Evolutionary conservation across 2,797 vertebrate genomes (phyloP).

Genomic region (Coreius guichenoti): DNA sequence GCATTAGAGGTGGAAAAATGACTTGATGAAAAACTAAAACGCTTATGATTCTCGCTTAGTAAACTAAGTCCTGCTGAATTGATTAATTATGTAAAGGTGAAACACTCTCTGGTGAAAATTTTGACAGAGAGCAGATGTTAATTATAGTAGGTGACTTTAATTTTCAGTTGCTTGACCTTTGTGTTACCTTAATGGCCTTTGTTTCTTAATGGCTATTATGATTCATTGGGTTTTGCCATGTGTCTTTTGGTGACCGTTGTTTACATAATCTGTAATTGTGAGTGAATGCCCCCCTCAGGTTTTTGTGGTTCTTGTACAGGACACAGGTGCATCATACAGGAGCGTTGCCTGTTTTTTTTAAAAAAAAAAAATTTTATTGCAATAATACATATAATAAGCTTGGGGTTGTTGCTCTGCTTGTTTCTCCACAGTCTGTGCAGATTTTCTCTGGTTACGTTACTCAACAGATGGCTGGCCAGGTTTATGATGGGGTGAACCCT

Average conservation of each 20-base stretch:
- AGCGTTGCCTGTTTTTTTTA: not conserved
- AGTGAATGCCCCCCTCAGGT: conserved; percentile 39
- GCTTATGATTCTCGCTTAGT: conserved; percentile 7
- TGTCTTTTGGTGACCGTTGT: conserved; percentile 48
- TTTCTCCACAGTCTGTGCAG: conserved; percentile 33
- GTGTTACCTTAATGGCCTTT: conserved; percentile 62
- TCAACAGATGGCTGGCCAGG: conserved; percentile 46
- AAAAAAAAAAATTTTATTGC: no score
- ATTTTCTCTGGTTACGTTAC: conserved; percentile 36
- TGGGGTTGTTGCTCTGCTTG: conserved; percentile 34
- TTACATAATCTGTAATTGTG: conserved; percentile 52
- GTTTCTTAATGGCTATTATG: conserved; percentile 67
- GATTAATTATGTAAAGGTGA: conserved; percentile 24
- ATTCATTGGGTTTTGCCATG: conserved; percentile 60
- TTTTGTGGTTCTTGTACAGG: conserved; percentile 30
- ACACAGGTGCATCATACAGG: conserved; percentile 40
- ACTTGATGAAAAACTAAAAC: conserved; percentile 28
- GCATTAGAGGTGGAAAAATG: not conserved
- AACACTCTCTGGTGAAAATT: conserved; percentile 4
- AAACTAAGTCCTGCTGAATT: not conserved
- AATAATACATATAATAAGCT: not conserved
- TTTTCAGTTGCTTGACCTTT: conserved; percentile 53
- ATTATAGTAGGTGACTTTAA: conserved; percentile 1
- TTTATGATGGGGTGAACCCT: conserved; percentile 57
- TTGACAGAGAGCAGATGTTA: conserved; percentile 8